Conservation (phyloP, 23 tunicate species). For the Styela clava region DNA sequence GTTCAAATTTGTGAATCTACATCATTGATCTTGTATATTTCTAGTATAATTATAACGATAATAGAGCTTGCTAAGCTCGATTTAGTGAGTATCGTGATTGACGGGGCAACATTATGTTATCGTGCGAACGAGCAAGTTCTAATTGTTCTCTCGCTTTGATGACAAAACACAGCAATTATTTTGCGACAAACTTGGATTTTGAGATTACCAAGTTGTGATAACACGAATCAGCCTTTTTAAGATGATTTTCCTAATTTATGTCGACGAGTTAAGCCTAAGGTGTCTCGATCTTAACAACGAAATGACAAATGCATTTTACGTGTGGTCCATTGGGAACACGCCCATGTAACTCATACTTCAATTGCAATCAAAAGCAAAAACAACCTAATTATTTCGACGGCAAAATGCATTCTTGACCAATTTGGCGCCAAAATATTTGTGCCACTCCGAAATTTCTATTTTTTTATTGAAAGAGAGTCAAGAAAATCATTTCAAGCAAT, state of each 20-base stretch:
- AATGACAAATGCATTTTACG: neutral
- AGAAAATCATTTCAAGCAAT: too few species aligned
- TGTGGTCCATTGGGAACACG: neutral
- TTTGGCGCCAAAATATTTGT: neutral
- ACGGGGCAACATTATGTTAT: too few species aligned
- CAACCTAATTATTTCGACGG: neutral
- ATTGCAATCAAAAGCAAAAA: neutral
- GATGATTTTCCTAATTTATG: neutral
- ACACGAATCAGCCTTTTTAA: neutral
- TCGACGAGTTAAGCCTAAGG: neutral
- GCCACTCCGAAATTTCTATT: too few species aligned
- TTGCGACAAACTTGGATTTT: neutral
- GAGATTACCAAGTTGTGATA: neutral
- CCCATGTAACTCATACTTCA: neutral
- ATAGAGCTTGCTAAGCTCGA: too few species aligned
- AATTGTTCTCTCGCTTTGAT: neutral
- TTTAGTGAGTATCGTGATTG: too few species aligned
- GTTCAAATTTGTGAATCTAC: too few species aligned
- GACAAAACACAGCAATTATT: neutral
- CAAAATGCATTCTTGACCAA: neutral
- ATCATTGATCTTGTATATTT: too few species aligned
- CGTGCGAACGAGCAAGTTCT: neutral
- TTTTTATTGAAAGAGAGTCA: too few species aligned
- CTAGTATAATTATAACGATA: too few species aligned
- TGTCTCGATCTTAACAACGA: neutral